A percentile compares a stretch with the other conserved stretches of the same genome.
These are phyloP conservation scores for Falco concolor DNA, from an alignment of 2,797 vertebrate species.

Conservation along the genomic window DNA sequence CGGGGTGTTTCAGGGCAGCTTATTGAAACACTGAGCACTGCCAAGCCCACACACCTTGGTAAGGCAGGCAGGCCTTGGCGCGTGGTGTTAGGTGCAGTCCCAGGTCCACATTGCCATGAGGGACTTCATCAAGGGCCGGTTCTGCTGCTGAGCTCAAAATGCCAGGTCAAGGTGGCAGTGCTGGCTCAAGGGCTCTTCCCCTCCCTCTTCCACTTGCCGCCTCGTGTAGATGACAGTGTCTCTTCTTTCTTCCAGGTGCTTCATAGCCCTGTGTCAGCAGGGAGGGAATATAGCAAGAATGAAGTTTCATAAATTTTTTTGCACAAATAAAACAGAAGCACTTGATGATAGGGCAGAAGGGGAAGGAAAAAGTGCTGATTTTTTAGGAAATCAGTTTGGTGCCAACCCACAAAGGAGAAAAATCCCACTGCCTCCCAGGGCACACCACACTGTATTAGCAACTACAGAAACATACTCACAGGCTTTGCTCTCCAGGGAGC, in stretches of 20 bases:
- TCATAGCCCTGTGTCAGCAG: neutral
- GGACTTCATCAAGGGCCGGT: neutral
- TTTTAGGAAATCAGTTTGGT: neutral
- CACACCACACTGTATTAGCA: neutral
- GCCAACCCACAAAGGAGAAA: neutral
- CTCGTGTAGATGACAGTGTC: rapidly evolving
- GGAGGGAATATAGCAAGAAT: neutral
- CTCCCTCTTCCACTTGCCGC: neutral
- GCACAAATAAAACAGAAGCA: neutral
- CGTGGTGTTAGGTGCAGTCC: rapidly evolving
- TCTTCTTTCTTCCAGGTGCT: neutral
- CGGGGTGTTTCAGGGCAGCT: neutral
- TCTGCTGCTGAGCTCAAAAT: neutral
- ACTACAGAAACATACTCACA: neutral
- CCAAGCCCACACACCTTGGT: neutral
- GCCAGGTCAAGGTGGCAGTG: neutral
- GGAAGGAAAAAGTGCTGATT: neutral
- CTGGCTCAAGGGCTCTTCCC: rapidly evolving
- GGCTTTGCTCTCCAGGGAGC: neutral
- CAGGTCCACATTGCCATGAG: rapidly evolving
- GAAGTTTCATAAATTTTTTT: neutral
- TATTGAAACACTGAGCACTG: neutral
- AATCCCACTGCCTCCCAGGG: neutral
- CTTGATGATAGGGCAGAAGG: neutral
- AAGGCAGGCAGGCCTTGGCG: neutral